Evolutionary conservation across 37 sponge, comb jelly and placozoan species (phyloP).

Genomic region (Hormiphora californensis): DNA sequence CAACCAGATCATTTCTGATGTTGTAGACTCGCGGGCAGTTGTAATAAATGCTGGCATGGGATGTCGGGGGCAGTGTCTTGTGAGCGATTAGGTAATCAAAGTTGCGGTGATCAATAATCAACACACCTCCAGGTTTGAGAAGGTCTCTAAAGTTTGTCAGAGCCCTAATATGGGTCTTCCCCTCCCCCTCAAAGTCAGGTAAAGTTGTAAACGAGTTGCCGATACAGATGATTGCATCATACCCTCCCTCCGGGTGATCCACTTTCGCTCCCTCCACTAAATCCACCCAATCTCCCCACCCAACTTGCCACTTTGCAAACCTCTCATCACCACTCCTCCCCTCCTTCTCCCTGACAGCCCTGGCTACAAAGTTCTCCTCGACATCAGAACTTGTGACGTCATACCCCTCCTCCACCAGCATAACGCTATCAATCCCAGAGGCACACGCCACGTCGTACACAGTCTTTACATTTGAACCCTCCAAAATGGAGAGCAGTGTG

Average conservation of each 20-base stretch:
- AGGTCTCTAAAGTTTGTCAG: constrained; percentile 40
- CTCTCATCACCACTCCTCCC: neutral
- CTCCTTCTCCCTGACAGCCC: neutral
- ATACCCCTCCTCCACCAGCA: constrained; percentile 53
- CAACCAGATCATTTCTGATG: neutral
- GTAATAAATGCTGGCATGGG: constrained; percentile 4
- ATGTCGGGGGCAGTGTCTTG: neutral
- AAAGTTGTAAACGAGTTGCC: constrained; percentile 58
- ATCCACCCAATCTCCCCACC: constrained; percentile 50
- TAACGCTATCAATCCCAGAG: constrained; percentile 55
- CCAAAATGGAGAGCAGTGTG: neutral
- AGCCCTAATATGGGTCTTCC: constrained; percentile 12
- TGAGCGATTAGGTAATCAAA: constrained; percentile 55
- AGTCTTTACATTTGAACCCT: neutral
- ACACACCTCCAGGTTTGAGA: constrained; percentile 56
- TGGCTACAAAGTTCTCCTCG: constrained; percentile 35
- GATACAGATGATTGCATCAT: constrained; percentile 56
- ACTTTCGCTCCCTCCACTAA: constrained; percentile 3
- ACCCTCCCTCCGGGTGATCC: constrained; percentile 30
- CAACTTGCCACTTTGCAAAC: constrained; percentile 53
- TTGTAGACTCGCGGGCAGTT: constrained; percentile 1
- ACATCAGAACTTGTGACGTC: constrained; percentile 48
- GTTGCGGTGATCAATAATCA: constrained; percentile 57
- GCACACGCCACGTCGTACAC: constrained; percentile 59
- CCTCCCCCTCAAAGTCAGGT: constrained; percentile 45